Conservation (phyloP, 2,113 vertebrate genomes). For the Bos taurus region ARS-UCD2.0 NC_037335.1:12656001-12656500, state of each 20-base stretch:
- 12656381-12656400: neutral
- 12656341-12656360: neutral
- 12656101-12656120: neutral
- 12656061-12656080: neutral
- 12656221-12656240: neutral
- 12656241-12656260: neutral
- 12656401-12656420: neutral
- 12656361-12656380: neutral
- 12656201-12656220: neutral
- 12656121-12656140: neutral
- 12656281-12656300: neutral
- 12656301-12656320: too few relatives aligned
- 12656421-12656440: neutral
- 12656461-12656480: neutral
- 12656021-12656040: too few relatives aligned
- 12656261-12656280: neutral
- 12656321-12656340: neutral
- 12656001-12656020: too few relatives aligned
- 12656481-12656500: neutral
- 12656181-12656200: too few relatives aligned
- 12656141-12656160: neutral
- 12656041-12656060: neutral
- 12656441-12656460: neutral
- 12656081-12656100: neutral
- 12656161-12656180: neutral